Evolutionary conservation across 2,888 invertebrate species (phyloP).

Genomic region (Volucella zonaria): DNA sequence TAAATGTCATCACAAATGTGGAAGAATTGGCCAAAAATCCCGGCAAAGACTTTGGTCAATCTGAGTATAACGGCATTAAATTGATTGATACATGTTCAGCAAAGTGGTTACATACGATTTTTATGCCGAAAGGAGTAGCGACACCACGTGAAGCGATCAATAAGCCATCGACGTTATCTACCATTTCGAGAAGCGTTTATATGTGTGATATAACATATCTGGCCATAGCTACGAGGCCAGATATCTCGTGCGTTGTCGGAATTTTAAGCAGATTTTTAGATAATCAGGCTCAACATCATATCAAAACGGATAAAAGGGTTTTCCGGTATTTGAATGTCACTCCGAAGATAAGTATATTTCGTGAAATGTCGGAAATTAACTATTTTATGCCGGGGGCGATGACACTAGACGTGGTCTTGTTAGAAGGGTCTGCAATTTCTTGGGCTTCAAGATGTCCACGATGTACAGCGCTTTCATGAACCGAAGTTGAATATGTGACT

Average conservation of each 20-base stretch:
- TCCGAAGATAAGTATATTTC: too few species aligned
- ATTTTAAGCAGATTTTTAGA: neutral
- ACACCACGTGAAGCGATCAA: too few species aligned
- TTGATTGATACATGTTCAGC: too few species aligned
- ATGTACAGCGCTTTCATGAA: neutral
- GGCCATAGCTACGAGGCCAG: neutral
- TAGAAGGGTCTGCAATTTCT: neutral
- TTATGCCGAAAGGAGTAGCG: too few species aligned
- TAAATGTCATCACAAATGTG: conserved; percentile 60
- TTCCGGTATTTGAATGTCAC: neutral
- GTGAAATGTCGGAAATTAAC: neutral
- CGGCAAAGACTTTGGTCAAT: conserved; percentile 78
- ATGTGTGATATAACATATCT: too few species aligned
- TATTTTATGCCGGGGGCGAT: neutral
- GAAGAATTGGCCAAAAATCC: conserved; percentile 76
- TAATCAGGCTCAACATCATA: neutral
- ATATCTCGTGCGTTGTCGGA: neutral
- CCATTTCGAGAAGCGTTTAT: too few species aligned
- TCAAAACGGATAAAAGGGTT: too few species aligned
- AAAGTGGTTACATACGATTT: too few species aligned
- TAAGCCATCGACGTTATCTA: too few species aligned
- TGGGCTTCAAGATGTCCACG: neutral
- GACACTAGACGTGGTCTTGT: neutral
- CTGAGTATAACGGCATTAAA: conserved; percentile 82
- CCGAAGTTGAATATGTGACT: neutral